phyloP scores from a whole-genome alignment of 2,888 invertebrate genomes.

The Euplexia lucipara region DNA sequence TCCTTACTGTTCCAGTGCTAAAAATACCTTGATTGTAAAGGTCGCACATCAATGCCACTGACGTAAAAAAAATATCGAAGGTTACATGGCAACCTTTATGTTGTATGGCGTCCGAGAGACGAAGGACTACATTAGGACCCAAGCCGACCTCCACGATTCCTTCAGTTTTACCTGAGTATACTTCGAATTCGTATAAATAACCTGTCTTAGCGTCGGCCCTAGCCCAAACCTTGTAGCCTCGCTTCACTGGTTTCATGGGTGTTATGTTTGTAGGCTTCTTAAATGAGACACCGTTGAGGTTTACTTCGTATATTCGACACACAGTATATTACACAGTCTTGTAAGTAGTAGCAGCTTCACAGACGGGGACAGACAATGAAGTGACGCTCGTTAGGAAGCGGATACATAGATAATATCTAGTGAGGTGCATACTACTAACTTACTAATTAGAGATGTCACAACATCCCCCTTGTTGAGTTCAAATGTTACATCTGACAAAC shows the following conservation, averaged over 20 bases:
- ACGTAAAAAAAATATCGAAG: conserved; percentile 23
- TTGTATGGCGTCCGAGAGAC: conserved; percentile 9
- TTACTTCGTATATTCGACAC: too few species aligned
- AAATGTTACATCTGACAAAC: too few species aligned
- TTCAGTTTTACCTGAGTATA: conserved; percentile 34
- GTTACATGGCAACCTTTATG: conserved; percentile 10
- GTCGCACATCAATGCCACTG: conserved; percentile 17
- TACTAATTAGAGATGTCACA: too few species aligned
- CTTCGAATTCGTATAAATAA: conserved; percentile 34
- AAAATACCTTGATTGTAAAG: conserved; percentile 12
- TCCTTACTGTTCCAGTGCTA: conserved; percentile 23
- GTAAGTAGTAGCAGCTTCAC: too few species aligned
- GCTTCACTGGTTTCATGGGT: conserved; percentile 37
- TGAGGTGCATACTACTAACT: too few species aligned
- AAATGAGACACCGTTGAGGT: too few species aligned
- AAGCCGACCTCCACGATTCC: conserved; percentile 1
- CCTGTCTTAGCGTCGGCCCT: conserved; percentile 35
- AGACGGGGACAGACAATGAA: too few species aligned
- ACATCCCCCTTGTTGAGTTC: too few species aligned
- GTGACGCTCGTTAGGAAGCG: too few species aligned
- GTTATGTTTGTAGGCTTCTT: too few species aligned
- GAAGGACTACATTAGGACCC: conserved; percentile 8
- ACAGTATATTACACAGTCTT: too few species aligned
- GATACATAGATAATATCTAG: too few species aligned
- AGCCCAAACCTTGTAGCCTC: conserved; percentile 40